phyloP scores from a whole-genome alignment of 2,888 invertebrate species.

The Epistrophella euchroma region DNA sequence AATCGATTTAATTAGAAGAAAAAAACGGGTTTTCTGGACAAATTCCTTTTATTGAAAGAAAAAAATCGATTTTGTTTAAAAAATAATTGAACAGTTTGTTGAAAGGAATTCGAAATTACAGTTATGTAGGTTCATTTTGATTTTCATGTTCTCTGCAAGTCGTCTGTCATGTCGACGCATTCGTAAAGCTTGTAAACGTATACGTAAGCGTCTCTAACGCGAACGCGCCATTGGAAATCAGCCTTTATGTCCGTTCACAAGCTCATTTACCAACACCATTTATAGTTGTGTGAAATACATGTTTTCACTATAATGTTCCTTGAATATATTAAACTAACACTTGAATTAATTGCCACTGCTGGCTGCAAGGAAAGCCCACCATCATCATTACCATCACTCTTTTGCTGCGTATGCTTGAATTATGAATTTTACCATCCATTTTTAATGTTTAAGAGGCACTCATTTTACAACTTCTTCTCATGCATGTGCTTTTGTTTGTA shows the following conservation, averaged over 20 bases:
- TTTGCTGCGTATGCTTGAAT: conserved; percentile 41
- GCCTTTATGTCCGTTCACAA: background rate
- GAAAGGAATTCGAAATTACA: too few relatives aligned
- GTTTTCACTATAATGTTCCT: background rate
- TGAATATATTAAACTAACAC: conserved; percentile 42
- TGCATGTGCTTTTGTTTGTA: background rate
- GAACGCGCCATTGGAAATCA: too few relatives aligned
- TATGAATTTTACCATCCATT: conserved; percentile 42
- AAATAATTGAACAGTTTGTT: too few relatives aligned
- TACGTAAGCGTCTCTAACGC: too few relatives aligned
- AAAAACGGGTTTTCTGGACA: too few relatives aligned
- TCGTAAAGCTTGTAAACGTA: too few relatives aligned
- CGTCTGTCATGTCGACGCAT: too few relatives aligned
- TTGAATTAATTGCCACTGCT: conserved; percentile 53
- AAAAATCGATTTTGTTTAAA: too few relatives aligned
- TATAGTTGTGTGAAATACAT: background rate
- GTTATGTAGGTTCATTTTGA: too few relatives aligned
- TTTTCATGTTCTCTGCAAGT: too few relatives aligned
- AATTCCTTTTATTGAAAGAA: too few relatives aligned
- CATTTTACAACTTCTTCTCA: conserved; percentile 36
- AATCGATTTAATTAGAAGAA: too few relatives aligned
- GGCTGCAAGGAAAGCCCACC: conserved; percentile 37
- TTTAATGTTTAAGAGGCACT: conserved; percentile 15
- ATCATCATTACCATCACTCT: conserved; percentile 26
- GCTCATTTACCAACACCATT: background rate